These are phyloP conservation scores for Rhopalosiphum padi DNA, from an alignment of 1,140 invertebrate genomes.

Conservation along the genomic window DNA sequence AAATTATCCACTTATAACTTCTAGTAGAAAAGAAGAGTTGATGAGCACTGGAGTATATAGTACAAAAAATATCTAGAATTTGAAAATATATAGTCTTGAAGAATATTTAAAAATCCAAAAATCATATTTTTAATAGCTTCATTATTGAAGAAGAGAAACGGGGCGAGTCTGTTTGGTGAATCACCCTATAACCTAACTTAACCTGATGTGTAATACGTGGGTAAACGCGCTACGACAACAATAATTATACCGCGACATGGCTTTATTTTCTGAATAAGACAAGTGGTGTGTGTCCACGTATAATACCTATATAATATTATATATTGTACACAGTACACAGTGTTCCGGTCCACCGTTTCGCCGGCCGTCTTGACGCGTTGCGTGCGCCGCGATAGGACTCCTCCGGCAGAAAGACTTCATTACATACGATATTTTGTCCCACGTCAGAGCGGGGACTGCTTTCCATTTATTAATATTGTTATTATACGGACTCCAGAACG, in stretches of 20 bases:
- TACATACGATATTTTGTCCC: neutral
- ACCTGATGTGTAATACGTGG: neutral
- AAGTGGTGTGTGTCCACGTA: neutral
- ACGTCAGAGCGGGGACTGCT: neutral
- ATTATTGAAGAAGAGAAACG: too few species aligned
- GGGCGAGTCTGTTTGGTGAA: too few species aligned
- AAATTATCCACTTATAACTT: too few species aligned
- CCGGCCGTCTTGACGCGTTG: neutral
- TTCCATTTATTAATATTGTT: neutral
- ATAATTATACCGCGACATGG: neutral
- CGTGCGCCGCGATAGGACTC: neutral
- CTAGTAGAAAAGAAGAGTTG: too few species aligned
- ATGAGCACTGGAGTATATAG: too few species aligned
- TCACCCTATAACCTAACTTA: too few species aligned
- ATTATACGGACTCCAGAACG: neutral
- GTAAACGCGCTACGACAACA: neutral
- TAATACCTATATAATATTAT: neutral
- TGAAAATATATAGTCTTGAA: too few species aligned
- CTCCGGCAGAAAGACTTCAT: conserved; percentile 16
- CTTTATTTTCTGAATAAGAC: neutral
- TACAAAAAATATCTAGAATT: too few species aligned
- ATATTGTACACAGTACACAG: neutral
- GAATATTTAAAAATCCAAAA: too few species aligned
- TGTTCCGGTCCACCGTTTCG: neutral
- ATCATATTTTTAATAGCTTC: too few species aligned